These are phyloP conservation scores for Heliconius hewitsoni DNA, from an alignment of 1,140 invertebrate genomes.

Conservation along the genomic window DNA sequence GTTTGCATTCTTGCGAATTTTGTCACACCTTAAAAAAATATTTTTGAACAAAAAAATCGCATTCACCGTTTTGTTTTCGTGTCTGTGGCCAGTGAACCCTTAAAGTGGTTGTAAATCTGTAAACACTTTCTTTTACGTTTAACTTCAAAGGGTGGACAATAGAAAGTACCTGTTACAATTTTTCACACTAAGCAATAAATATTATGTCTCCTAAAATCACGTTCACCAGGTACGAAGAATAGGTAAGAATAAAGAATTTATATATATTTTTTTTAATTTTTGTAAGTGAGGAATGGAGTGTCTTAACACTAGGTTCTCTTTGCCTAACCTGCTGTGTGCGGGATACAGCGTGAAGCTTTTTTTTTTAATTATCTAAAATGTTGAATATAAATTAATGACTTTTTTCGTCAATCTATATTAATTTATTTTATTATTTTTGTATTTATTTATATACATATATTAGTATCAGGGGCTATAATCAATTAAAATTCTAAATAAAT, in stretches of 20 bases:
- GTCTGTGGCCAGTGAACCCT: constrained; percentile 54
- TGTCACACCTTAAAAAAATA: constrained; percentile 56
- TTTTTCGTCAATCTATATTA: too few species aligned
- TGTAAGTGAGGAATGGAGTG: too few species aligned
- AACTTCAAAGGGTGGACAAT: constrained; percentile 47
- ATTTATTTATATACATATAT: too few species aligned
- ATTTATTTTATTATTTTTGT: too few species aligned
- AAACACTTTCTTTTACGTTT: constrained; percentile 61
- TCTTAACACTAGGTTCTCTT: too few species aligned
- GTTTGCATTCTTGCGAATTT: constrained; percentile 62
- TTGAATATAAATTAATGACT: too few species aligned
- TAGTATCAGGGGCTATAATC: too few species aligned
- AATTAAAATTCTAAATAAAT: too few species aligned
- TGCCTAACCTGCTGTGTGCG: too few species aligned
- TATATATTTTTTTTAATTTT: too few species aligned
- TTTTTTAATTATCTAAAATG: too few species aligned
- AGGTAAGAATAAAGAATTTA: neutral
- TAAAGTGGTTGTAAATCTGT: constrained; percentile 69
- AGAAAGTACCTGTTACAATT: constrained; percentile 70
- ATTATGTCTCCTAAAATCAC: neutral
- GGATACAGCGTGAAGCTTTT: too few species aligned
- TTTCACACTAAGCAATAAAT: constrained; percentile 41
- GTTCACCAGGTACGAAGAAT: neutral
- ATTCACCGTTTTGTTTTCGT: constrained; percentile 57
- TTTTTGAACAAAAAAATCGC: constrained; percentile 37